Evolutionary conservation across 2,888 invertebrate genomes (phyloP), one percentile per base, ranked within the genome.

Genomic region (Proisotoma minuta): DNA sequence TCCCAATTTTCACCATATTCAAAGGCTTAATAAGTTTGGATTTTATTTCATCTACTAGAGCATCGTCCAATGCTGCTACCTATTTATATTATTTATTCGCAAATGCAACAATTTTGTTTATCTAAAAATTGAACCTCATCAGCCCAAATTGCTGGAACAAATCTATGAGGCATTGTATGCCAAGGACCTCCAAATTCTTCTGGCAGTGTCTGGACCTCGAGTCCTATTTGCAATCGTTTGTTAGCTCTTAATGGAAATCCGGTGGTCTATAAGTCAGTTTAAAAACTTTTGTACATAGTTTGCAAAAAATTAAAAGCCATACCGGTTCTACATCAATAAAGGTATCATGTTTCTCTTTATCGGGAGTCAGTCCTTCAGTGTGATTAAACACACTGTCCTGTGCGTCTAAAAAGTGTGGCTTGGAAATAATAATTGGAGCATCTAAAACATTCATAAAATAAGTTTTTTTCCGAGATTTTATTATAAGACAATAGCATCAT

Each of bases 291-390:
- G 24, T 5, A 4, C 4, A 18, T 3, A 22, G n/a, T 26, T 22
- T 18, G 10, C 43, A 48, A 54, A 34, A 39, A 22, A 18, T 3
- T 54, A 3, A 20, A n/a, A 39, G 20, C 8, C 53, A 29, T 68
- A 77, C 77, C 12, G 77, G 77, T 60, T 78, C 78, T 28, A 78
- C 66, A 60, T 78, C 78, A 12, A 78, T 59, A 54, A 70, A 75
- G 1, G 76, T 76, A 49, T 76, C 75, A 59, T 78, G 78, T 18
- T 66, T 47, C 15, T 72, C 63, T 29, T 58, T 40, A 22, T 60
- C 48, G 1, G 75, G 72, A 3, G 57, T 43, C 20, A 76, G 18
- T 22, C 75, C 75, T 2, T 68, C 73, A 24, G 15, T 28, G 12
- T 22, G 4, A n/a, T n/a, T 47, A 10, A 26, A 18, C 2, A 60